Percentiles rank a stretch among this genome's conserved stretches.
These are phyloP conservation scores for Drosophila aldrichi DNA, from an alignment of 2,888 invertebrate genomes.

Conservation along the genomic window DNA sequence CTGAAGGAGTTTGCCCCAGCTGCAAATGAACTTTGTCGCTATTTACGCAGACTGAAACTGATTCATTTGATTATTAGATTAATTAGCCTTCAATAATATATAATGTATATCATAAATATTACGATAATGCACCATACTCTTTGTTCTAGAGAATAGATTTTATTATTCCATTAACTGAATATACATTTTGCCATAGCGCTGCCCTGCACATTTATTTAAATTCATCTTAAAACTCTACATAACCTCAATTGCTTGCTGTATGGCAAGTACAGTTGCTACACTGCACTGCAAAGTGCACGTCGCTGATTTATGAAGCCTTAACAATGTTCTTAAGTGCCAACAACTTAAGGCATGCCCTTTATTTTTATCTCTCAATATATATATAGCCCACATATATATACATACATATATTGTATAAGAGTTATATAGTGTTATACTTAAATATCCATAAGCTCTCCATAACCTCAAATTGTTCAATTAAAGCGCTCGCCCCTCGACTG, in stretches of 20 bases:
- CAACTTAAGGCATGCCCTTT: slow-evolving; percentile 6
- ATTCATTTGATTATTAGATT: neutral
- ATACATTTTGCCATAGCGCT: neutral
- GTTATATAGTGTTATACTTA: slow-evolving; percentile 7
- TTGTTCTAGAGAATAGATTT: neutral
- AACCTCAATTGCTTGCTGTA: neutral
- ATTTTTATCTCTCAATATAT: slow-evolving; percentile 7
- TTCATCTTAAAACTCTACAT: neutral
- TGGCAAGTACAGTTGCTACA: slow-evolving; percentile 2
- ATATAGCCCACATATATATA: neutral
- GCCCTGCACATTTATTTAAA: neutral
- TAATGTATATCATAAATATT: neutral
- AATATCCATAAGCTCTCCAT: slow-evolving; percentile 6
- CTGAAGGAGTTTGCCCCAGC: neutral
- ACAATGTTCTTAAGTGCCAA: slow-evolving; percentile 2
- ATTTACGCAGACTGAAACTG: neutral
- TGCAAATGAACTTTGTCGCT: neutral
- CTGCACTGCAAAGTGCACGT: neutral
- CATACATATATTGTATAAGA: neutral
- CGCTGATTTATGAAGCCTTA: neutral
- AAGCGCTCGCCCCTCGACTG: slow-evolving; percentile 14
- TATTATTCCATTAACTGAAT: neutral
- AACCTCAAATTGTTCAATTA: slow-evolving; percentile 48
- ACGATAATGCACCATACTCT: neutral
- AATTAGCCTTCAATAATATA: neutral